Conservation (phyloP, 2,113 vertebrate genomes). For the Phocoena phocoena region DNA sequence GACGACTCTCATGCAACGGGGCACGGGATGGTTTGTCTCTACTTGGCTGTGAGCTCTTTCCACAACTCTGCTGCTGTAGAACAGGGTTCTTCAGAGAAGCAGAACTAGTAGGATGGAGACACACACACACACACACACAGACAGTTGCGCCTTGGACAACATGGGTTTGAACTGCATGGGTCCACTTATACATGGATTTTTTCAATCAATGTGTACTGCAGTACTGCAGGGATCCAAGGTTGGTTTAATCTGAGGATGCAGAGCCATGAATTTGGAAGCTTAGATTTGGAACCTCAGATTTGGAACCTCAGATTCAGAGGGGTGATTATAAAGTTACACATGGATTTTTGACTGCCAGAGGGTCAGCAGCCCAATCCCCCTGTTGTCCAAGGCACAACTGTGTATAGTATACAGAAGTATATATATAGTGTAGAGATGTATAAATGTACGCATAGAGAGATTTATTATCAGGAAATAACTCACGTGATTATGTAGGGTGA, state of each 20-base stretch:
- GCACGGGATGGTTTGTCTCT: not conserved
- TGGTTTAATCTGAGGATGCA: not conserved
- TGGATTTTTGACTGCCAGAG: not conserved
- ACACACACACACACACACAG: not conserved
- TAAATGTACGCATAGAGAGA: not conserved
- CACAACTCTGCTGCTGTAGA: too few relatives aligned
- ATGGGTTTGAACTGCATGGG: not conserved
- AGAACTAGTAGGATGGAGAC: not conserved
- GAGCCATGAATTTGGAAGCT: not conserved
- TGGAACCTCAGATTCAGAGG: not conserved
- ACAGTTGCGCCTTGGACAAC: not conserved
- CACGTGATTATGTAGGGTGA: not conserved
- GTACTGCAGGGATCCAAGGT: not conserved
- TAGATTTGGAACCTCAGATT: not conserved
- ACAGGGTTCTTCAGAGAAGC: not conserved
- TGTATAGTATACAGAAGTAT: not conserved
- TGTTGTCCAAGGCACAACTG: not conserved
- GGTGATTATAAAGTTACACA: not conserved
- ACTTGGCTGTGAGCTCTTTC: not conserved
- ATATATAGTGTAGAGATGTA: accelerated
- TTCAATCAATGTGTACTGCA: accelerated
- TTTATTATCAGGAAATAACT: not conserved
- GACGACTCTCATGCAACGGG: not conserved
- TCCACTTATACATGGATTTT: not conserved
- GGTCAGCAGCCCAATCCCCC: not conserved